Conservation (phyloP, 2,888 invertebrate species). For the Noctua janthina region DNA sequence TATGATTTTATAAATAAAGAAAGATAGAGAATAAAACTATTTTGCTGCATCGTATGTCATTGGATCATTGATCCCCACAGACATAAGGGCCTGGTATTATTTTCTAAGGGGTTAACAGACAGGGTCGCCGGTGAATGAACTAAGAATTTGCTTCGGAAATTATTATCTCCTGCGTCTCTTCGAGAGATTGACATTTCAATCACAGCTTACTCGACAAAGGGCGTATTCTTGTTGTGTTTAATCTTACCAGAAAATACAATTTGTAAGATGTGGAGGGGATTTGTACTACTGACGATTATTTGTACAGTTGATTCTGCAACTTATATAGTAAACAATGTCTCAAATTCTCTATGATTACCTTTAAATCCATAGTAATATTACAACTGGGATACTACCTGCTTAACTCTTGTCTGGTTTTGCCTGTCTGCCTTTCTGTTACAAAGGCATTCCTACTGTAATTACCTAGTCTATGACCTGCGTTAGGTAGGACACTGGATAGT, state of each 20-base stretch:
- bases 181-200: conserved; percentile 55
- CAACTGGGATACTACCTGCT: no score
- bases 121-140: conserved; percentile 56
- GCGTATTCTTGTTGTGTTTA: neutral
- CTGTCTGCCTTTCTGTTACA: no score
- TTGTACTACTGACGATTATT: no score
- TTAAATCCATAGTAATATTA: no score
- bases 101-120: conserved; percentile 35
- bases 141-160: conserved; percentile 40
- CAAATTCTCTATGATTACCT: no score
- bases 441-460: no score
- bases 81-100: conserved; percentile 16
- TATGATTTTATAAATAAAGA: neutral
- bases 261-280: neutral
- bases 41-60: conserved; percentile 8
- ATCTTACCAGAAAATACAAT: neutral
- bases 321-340: no score
- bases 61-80: conserved; percentile 33
- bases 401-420: no score
- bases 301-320: no score
- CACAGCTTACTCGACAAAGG: conserved; percentile 6
- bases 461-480: no score
- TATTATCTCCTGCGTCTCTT: conserved; percentile 41
- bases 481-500: no score
- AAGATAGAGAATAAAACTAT: neutral